These are phyloP conservation scores for Phaethornis superciliosus DNA, from an alignment of 2,113 vertebrate species.

Conservation along the genomic window DNA sequence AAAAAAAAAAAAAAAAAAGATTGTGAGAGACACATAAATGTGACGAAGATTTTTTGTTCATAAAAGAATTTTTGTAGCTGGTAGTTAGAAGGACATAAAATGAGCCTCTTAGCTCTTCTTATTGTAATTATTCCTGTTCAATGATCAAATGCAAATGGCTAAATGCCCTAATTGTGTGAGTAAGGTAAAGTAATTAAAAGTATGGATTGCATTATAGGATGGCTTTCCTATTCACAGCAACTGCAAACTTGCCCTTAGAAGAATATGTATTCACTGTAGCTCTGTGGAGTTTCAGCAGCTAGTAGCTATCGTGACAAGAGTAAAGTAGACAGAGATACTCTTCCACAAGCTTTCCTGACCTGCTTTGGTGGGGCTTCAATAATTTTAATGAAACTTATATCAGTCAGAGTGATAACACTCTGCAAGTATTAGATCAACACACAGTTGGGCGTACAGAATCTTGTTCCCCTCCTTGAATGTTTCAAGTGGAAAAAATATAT, in stretches of 20 bases:
- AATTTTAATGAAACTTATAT: not conserved
- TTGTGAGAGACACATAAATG: not conserved
- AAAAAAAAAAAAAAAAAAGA: not conserved
- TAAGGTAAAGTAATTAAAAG: not conserved
- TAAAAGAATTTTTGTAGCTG: not conserved
- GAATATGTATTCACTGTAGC: not conserved
- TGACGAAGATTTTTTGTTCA: not conserved
- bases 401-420: not conserved
- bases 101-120: not conserved
- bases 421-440: not conserved
- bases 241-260: not conserved
- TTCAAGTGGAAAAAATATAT: not conserved
- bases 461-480: not conserved
- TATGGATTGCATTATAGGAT: not conserved
- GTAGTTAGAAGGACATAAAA: not conserved
- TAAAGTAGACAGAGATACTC: not conserved
- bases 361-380: not conserved
- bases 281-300: not conserved
- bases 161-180: not conserved
- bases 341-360: not conserved
- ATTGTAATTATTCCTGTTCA: not conserved
- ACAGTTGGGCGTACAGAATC: accelerated
- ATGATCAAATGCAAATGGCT: not conserved
- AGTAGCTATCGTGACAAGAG: not conserved
- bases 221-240: not conserved